Evolutionary conservation across 2,797 vertebrate species (phyloP).

Genomic region (Eulemur rubriventer): DNA sequence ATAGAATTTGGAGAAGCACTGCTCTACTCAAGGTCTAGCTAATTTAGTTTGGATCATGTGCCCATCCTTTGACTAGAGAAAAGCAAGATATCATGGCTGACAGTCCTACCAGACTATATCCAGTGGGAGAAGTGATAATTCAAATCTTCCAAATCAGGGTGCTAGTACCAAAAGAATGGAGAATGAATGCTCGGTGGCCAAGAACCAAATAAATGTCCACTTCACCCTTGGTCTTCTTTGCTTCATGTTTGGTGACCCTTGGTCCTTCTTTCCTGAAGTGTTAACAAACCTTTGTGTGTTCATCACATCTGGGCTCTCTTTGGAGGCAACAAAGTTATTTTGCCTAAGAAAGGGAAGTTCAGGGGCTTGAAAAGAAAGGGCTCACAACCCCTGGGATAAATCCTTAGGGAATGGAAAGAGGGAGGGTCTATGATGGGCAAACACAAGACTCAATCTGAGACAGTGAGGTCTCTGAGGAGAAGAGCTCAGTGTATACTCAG

Average conservation of each 20-base stretch:
- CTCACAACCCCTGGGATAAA: neutral
- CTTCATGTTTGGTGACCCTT: no score
- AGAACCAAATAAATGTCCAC: neutral
- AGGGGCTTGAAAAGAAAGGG: neutral
- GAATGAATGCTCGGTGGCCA: neutral
- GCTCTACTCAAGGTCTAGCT: neutral
- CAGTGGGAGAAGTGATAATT: neutral
- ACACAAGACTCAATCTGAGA: neutral
- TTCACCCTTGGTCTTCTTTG: neutral
- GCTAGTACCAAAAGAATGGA: neutral
- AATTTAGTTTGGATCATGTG: neutral
- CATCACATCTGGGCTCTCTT: neutral
- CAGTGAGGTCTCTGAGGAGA: neutral
- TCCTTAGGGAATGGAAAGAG: neutral
- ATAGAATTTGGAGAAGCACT: neutral
- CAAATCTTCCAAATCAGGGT: neutral
- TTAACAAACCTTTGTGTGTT: neutral
- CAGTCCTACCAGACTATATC: neutral
- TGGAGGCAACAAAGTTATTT: neutral
- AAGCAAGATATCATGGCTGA: neutral
- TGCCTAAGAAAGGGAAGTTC: constrained; percentile 25
- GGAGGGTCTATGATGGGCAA: neutral
- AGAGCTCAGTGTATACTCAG: neutral
- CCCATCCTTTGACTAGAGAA: neutral
- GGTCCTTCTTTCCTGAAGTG: neutral